Conservation (phyloP, 2,797 vertebrate genomes). For the Urophycis tenuis region DNA sequence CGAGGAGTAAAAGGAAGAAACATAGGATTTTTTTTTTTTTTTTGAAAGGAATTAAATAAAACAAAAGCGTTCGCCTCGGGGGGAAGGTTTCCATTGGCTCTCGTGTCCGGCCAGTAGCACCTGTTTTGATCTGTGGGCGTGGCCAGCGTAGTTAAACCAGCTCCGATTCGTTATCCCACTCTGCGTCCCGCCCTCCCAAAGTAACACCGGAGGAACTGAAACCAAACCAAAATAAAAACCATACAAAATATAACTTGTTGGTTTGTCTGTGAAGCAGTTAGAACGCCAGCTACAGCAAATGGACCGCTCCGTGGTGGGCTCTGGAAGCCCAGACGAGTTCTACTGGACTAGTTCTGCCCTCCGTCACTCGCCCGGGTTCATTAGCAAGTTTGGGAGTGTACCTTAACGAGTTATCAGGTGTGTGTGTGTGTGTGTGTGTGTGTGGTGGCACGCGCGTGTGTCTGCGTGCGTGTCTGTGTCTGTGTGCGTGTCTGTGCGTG, state of each 20-base stretch:
- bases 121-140: conserved; percentile 41
- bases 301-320: conserved; percentile 46
- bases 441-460: conserved; percentile 42
- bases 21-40: conserved; percentile 5
- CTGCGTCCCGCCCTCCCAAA: conserved; percentile 31
- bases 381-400: conserved; percentile 57
- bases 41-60: conserved; percentile 9
- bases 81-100: conserved; percentile 44
- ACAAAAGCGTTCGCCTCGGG: conserved; percentile 32
- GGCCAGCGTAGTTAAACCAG: conserved; percentile 45
- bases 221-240: conserved; percentile 12
- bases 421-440: too few relatives aligned
- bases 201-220: conserved; percentile 14
- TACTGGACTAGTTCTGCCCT: conserved; percentile 40
- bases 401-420: conserved; percentile 44
- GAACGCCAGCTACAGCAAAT: conserved; percentile 44
- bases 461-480: neutral
- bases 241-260: conserved; percentile 30
- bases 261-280: conserved; percentile 56
- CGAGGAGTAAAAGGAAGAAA: conserved; percentile 36
- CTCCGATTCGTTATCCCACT: conserved; percentile 40
- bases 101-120: conserved; percentile 64
- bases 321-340: conserved; percentile 40
- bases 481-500: too few relatives aligned
- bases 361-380: conserved; percentile 38